A percentile compares a stretch with the other conserved stretches of the same genome.
Conservation (phyloP, 2,888 invertebrate species). For the Elgonia sp. region DNA sequence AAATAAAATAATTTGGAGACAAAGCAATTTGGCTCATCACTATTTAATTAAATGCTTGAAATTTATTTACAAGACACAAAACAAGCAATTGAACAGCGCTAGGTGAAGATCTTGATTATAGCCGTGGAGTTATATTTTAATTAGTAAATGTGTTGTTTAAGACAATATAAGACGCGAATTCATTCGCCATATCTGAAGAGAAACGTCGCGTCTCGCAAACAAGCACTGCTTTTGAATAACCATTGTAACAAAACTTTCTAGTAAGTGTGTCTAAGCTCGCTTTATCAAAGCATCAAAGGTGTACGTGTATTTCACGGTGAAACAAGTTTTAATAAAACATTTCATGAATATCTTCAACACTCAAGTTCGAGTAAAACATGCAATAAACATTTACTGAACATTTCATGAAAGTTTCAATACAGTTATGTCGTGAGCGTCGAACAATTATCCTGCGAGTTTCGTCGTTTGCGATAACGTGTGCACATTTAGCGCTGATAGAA, state of each 20-base stretch:
- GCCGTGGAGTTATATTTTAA: slow-evolving; percentile 45
- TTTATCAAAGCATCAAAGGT: slow-evolving; percentile 66
- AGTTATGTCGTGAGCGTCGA: slow-evolving; percentile 29
- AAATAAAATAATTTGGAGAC: no score
- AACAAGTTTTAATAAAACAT: slow-evolving; percentile 69
- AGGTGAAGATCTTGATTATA: slow-evolving; percentile 24
- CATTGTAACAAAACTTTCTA: slow-evolving; percentile 70
- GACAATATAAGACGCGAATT: slow-evolving; percentile 48
- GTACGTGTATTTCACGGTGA: slow-evolving; percentile 55
- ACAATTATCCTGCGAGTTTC: slow-evolving; percentile 45
- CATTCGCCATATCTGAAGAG: slow-evolving; percentile 52
- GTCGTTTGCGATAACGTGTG: slow-evolving; percentile 17
- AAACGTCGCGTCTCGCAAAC: slow-evolving; percentile 52
- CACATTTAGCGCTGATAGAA: neutral
- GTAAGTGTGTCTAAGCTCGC: slow-evolving; percentile 62
- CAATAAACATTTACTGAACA: slow-evolving; percentile 65
- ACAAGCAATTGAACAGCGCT: slow-evolving; percentile 17
- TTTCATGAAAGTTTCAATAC: slow-evolving; percentile 59
- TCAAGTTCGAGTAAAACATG: slow-evolving; percentile 55
- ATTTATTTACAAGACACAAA: slow-evolving; percentile 22
- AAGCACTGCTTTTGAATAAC: slow-evolving; percentile 64
- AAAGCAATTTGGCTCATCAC: neutral
- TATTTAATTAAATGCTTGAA: slow-evolving; percentile 6
- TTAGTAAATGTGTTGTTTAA: slow-evolving; percentile 56
- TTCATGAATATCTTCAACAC: slow-evolving; percentile 59